phyloP scores from a whole-genome alignment of 2,888 invertebrate species.

The Tetheella fluctuosa region DNA sequence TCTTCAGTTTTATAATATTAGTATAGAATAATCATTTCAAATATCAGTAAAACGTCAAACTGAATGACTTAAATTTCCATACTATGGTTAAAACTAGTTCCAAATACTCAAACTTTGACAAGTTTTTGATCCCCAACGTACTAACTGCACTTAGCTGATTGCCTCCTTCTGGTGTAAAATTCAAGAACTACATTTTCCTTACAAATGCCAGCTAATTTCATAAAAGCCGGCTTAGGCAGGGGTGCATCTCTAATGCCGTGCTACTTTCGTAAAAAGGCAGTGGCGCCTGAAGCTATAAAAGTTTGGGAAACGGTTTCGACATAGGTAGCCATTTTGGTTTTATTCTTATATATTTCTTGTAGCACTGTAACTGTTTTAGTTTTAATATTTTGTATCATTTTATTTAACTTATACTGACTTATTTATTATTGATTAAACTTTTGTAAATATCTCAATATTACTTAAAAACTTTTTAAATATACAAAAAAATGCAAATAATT shows the following conservation, averaged over 20 bases:
- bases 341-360: background rate
- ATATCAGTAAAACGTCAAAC: too few relatives aligned
- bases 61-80: background rate
- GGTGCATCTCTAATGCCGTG: conserved; percentile 67
- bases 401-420: too few relatives aligned
- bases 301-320: conserved; percentile 11
- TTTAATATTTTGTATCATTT: too few relatives aligned
- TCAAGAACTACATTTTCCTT: conserved; percentile 48
- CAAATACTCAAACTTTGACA: background rate
- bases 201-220: conserved; percentile 61
- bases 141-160: conserved; percentile 63
- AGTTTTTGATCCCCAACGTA: conserved; percentile 3
- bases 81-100: background rate
- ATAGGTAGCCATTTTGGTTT: conserved; percentile 5
- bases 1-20: too few relatives aligned
- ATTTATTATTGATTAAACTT: too few relatives aligned
- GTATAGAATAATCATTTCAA: too few relatives aligned
- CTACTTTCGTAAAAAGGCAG: conserved; percentile 30
- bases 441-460: too few relatives aligned
- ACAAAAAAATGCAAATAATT: too few relatives aligned
- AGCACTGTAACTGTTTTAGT: background rate
- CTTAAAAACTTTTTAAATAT: too few relatives aligned
- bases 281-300: conserved; percentile 30
- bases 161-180: conserved; percentile 52
- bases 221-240: conserved; percentile 51